Percentiles rank a stretch among this genome's conserved stretches.
Evolutionary conservation across 37 sponge, comb jelly and placozoan genomes (phyloP).

Genomic region (Halisarca cf. caerulea): DNA sequence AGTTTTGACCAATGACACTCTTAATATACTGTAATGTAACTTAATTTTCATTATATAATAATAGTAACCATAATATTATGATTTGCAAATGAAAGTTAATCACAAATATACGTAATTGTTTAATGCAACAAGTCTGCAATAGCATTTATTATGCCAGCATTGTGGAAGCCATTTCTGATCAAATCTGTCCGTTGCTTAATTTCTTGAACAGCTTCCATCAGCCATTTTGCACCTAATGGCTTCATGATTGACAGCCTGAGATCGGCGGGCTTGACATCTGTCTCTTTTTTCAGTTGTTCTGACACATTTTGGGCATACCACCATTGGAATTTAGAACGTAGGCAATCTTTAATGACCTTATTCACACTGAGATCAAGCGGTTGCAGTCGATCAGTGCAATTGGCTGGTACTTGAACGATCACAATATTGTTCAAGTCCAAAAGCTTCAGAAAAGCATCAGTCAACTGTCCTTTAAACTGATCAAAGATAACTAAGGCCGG

Average conservation of each 20-base stretch:
- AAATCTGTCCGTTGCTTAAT: not conserved
- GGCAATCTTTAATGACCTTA: constrained; percentile 4
- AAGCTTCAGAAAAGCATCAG: not conserved
- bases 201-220: not conserved
- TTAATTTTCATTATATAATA: too few relatives aligned
- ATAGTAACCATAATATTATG: too few relatives aligned
- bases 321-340: constrained; percentile 11
- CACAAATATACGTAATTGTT: not conserved
- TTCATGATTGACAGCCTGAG: constrained; percentile 12
- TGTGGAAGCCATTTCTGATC: not conserved
- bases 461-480: constrained; percentile 5
- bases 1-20: too few relatives aligned
- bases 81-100: not conserved
- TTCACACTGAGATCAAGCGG: constrained; percentile 20
- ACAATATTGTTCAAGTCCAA: not conserved
- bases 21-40: too few relatives aligned
- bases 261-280: not conserved
- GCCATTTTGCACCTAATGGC: constrained; percentile 21
- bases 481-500: constrained; percentile 12
- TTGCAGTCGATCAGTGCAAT: constrained; percentile 31
- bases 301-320: constrained; percentile 26
- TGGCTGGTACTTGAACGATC: not conserved
- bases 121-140: not conserved
- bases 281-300: not conserved
- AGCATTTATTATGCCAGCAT: constrained; percentile 12